Base-by-base conservation (phyloP, 2,888 invertebrate species). In the Melanostoma scalare region DNA sequence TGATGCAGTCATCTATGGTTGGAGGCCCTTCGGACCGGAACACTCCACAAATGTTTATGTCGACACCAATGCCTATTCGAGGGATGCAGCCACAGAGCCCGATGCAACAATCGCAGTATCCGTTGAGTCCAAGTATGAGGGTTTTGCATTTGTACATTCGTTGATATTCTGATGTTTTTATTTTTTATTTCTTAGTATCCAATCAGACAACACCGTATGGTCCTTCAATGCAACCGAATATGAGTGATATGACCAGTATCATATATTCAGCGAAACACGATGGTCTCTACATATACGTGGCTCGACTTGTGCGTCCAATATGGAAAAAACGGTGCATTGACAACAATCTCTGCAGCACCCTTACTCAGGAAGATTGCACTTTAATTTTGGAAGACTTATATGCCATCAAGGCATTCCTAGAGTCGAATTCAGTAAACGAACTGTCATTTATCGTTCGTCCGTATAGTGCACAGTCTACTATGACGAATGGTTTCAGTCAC, bases 261-360 rank as follows among this genome's bases (percentile, higher is more conserved):
- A 81, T 92, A 50, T 93, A 93, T 90, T 96, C 97, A 0, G 94
- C 96, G 0, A 97, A 97, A 89, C 99, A 99, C 89, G 97, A 98
- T 89, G 98, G 98, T 0, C 93, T 99, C 6, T 99, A 98, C 91
- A 93, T 98, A 50, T 98, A 97, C 89, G 94, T 98, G 9, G 95
- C 96, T 31, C 93, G 99, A 86, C 95, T 99, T 86, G 92, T 99
- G 20, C 93, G 97, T 38, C 96, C 97, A 0, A 93, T 99, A 85
- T 99, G 99, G 99, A 95, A 94, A 87, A 92, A 94, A 85, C 94
- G 94, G 89, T 96, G 96, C 87, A 94, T 96, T 30, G 93, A 94
- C 53, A 93, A 92, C 75, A 88, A 96, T 94, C 92, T 96, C 88
- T 93, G 93, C 35, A 95, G 95, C 87, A 93, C 93, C 36, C 93